A percentile compares a stretch with the other conserved stretches of the same genome.
These are phyloP conservation scores for Pammene aurita DNA, from an alignment of 2,888 invertebrate genomes.

Conservation along the genomic window DNA sequence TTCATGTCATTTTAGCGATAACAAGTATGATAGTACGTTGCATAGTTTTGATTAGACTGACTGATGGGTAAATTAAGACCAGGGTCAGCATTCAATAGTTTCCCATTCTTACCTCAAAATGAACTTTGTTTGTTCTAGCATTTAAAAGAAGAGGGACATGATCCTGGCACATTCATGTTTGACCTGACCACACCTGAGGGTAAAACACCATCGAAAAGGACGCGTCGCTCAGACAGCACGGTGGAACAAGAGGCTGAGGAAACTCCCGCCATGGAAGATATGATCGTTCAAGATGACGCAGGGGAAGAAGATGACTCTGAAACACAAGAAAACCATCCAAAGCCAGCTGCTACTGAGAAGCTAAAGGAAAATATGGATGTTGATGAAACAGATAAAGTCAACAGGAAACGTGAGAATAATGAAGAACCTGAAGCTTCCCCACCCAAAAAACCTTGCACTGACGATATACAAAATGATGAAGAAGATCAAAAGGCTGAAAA, in stretches of 20 bases:
- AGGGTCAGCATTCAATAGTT: conserved; percentile 1
- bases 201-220: conserved; percentile 76
- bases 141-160: conserved; percentile 87
- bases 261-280: conserved; percentile 76
- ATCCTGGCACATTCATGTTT: conserved; percentile 89
- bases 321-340: conserved; percentile 45
- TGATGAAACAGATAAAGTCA: conserved; percentile 61
- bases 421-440: conserved; percentile 66
- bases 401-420: conserved; percentile 70
- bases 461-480: conserved; percentile 63
- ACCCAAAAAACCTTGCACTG: conserved; percentile 70
- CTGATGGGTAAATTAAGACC: no score
- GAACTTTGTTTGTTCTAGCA: conserved; percentile 65
- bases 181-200: conserved; percentile 72
- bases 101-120: conserved; percentile 3
- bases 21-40: not conserved
- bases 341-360: conserved; percentile 43
- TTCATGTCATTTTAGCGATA: not conserved
- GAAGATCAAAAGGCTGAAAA: conserved; percentile 78
- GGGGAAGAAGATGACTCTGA: conserved; percentile 74
- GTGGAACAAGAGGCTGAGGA: conserved; percentile 70
- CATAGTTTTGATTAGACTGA: no score
- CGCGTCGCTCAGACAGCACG: conserved; percentile 72
- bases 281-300: conserved; percentile 77
- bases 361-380: conserved; percentile 64